Percentiles rank a stretch among this genome's conserved stretches.
These are phyloP conservation scores for Actinia equina DNA, from an alignment of 64 coral and sea anemone genomes.

Conservation along the genomic window DNA sequence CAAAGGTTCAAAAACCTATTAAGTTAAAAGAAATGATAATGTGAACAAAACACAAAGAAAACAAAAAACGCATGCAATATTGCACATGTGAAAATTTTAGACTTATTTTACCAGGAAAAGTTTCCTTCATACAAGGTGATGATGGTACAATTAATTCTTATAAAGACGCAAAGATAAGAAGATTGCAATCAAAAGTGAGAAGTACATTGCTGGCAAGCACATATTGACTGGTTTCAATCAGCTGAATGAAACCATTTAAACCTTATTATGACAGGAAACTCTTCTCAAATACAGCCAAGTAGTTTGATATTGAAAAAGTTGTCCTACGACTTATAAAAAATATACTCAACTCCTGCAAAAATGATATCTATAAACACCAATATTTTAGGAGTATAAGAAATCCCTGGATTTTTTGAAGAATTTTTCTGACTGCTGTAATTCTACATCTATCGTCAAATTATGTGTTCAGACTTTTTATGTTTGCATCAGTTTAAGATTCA, in stretches of 20 bases:
- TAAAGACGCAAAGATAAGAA: background rate
- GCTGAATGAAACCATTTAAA: background rate
- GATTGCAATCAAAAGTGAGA: background rate
- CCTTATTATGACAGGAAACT: background rate
- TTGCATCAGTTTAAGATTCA: background rate
- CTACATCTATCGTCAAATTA: background rate
- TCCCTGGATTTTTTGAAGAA: background rate
- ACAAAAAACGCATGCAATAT: background rate
- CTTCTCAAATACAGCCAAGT: background rate
- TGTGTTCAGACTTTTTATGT: background rate
- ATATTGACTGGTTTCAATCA: background rate
- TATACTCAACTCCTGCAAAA: background rate
- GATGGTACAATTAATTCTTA: background rate
- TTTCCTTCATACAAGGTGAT: background rate
- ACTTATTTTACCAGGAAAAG: conserved; percentile 4
- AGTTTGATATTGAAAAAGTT: background rate
- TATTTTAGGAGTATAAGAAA: background rate
- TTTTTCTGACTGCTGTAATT: too few relatives aligned
- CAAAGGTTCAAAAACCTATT: conserved; percentile 9
- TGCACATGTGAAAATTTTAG: background rate
- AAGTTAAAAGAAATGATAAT: conserved; percentile 13
- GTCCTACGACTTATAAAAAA: background rate
- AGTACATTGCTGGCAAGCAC: background rate
- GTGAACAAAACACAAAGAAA: background rate
- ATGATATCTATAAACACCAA: background rate